These are phyloP conservation scores for Aphaenogaster ashmeadi DNA, from an alignment of 1,140 invertebrate species.

Conservation along the genomic window DNA sequence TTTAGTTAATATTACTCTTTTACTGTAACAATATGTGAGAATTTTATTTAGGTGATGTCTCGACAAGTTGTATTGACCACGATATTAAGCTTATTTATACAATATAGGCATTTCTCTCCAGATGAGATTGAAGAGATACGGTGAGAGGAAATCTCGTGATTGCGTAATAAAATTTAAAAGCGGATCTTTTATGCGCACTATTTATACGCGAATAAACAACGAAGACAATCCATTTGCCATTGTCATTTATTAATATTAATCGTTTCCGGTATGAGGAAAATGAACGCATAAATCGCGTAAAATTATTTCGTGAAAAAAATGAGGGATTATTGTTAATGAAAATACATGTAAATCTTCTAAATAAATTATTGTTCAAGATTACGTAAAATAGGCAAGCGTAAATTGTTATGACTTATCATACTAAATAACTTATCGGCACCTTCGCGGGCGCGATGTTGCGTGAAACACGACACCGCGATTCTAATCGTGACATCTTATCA, in stretches of 20 bases:
- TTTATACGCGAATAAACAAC: not conserved
- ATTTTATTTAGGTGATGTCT: constrained; percentile 3
- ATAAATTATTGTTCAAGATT: not conserved
- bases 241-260: not conserved
- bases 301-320: not conserved
- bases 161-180: not conserved
- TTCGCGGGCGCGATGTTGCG: constrained; percentile 39
- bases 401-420: not conserved
- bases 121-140: not conserved
- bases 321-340: not conserved
- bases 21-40: not conserved
- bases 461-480: constrained; percentile 42
- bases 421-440: not conserved
- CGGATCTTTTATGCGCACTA: not conserved
- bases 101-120: not conserved
- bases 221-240: not conserved
- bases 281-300: not conserved
- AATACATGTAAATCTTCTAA: not conserved
- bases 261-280: not conserved
- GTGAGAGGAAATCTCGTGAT: not conserved
- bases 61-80: not conserved
- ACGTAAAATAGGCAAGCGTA: not conserved
- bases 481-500: constrained; percentile 67
- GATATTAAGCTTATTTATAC: constrained; percentile 23
- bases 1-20: constrained; percentile 33